A percentile compares a stretch with the other conserved stretches of the same genome.
Evolutionary conservation across 2,113 vertebrate genomes (phyloP).

Genomic region (Phasianus colchicus): DNA sequence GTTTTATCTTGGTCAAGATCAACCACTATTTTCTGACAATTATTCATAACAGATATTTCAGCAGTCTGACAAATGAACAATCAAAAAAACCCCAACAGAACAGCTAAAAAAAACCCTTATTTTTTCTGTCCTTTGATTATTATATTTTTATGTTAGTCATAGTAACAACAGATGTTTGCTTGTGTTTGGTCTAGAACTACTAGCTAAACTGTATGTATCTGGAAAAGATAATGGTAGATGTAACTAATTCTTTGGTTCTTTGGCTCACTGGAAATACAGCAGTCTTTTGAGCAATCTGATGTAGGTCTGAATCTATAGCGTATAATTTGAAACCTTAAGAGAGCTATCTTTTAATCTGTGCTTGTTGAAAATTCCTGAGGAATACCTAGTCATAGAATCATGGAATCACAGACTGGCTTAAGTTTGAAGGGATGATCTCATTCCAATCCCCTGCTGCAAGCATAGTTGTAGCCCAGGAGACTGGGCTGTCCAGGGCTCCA

Average conservation of each 20-base stretch:
- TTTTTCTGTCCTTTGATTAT: background rate
- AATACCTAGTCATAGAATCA: background rate
- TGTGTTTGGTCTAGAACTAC: background rate
- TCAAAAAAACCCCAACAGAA: background rate
- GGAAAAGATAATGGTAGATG: accelerated
- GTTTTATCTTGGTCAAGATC: background rate
- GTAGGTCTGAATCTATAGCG: background rate
- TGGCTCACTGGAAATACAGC: background rate
- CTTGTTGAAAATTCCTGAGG: background rate
- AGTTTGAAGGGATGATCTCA: no score
- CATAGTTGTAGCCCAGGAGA: no score
- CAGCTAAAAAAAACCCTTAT: background rate
- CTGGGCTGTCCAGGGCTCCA: no score
- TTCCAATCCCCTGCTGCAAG: no score
- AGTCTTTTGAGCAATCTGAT: background rate
- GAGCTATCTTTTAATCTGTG: background rate
- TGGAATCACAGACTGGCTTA: no score
- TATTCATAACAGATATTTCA: background rate
- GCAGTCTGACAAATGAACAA: background rate
- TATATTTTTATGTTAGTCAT: background rate
- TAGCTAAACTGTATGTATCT: background rate
- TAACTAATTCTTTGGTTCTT: background rate
- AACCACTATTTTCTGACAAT: background rate
- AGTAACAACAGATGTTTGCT: background rate
- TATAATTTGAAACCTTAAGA: background rate